Evolutionary conservation across 2,113 vertebrate genomes (phyloP).

Genomic region (Rhynchomys soricoides): DNA sequence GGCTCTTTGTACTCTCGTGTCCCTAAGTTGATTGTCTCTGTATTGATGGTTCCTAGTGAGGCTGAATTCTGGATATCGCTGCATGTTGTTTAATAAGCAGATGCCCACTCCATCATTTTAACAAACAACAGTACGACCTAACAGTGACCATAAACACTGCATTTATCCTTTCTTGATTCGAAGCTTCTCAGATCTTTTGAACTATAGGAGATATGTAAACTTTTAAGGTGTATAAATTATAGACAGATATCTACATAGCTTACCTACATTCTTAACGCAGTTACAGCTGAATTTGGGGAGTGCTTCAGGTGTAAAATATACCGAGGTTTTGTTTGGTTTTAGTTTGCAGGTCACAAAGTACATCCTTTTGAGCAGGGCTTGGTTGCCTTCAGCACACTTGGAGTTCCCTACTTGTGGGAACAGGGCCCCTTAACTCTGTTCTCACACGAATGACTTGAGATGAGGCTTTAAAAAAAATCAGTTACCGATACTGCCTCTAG

Average conservation of each 20-base stretch:
- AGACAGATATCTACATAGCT: not conserved
- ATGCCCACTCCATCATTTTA: not conserved
- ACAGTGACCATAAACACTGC: not conserved
- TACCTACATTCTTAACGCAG: not conserved
- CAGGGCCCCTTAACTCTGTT: not conserved
- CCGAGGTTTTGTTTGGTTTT: not conserved
- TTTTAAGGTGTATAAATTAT: not conserved
- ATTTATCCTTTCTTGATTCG: not conserved
- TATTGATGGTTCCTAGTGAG: not conserved
- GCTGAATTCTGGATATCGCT: not conserved
- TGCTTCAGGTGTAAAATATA: not conserved
- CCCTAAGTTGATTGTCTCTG: not conserved
- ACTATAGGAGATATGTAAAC: not conserved
- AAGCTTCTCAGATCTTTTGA: not conserved
- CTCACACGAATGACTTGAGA: not conserved
- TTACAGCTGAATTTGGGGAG: not conserved
- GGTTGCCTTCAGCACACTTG: not conserved
- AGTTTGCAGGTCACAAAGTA: not conserved
- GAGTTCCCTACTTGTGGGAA: not conserved
- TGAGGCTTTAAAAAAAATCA: not conserved
- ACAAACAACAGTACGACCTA: not conserved
- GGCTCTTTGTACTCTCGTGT: not conserved
- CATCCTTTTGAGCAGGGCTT: not conserved
- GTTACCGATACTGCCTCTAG: not conserved
- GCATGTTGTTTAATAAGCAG: not conserved